phyloP scores from a whole-genome alignment of 2,888 invertebrate genomes.

The Epinotia ramella region DNA sequence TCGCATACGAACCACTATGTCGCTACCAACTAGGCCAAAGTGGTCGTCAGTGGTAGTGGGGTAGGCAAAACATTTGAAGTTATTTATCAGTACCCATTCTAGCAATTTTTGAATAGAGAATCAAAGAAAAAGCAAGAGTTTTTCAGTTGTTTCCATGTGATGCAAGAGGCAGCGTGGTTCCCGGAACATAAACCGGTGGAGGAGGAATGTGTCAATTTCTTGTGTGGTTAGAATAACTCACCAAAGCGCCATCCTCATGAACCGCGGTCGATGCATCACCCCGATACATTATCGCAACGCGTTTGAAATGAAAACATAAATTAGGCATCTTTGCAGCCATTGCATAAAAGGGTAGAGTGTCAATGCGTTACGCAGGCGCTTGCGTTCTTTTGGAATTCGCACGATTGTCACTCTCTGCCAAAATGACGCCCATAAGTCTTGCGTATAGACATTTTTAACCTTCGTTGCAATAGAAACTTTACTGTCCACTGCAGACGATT shows the following conservation, averaged over 20 bases:
- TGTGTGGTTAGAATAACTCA: background rate
- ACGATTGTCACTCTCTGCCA: conserved; percentile 6
- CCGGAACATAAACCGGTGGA: too few relatives aligned
- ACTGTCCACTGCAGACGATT: background rate
- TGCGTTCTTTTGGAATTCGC: background rate
- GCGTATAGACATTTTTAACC: background rate
- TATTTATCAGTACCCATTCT: too few relatives aligned
- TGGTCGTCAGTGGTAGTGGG: too few relatives aligned
- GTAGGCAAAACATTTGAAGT: too few relatives aligned
- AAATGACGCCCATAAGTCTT: conserved; percentile 32
- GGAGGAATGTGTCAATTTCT: too few relatives aligned
- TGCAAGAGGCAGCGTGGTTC: too few relatives aligned
- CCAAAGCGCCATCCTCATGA: background rate
- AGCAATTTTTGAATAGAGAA: too few relatives aligned
- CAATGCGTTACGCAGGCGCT: background rate
- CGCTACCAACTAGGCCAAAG: too few relatives aligned
- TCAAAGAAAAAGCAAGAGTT: too few relatives aligned
- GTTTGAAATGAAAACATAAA: conserved; percentile 38
- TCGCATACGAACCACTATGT: too few relatives aligned
- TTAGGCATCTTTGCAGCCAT: background rate
- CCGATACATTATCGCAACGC: conserved; percentile 12
- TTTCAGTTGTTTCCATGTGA: too few relatives aligned
- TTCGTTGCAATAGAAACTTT: background rate
- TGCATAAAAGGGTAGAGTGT: background rate
- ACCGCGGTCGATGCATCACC: conserved; percentile 2